phyloP scores from a whole-genome alignment of 2,888 invertebrate genomes.

The Junonia oenone region DNA sequence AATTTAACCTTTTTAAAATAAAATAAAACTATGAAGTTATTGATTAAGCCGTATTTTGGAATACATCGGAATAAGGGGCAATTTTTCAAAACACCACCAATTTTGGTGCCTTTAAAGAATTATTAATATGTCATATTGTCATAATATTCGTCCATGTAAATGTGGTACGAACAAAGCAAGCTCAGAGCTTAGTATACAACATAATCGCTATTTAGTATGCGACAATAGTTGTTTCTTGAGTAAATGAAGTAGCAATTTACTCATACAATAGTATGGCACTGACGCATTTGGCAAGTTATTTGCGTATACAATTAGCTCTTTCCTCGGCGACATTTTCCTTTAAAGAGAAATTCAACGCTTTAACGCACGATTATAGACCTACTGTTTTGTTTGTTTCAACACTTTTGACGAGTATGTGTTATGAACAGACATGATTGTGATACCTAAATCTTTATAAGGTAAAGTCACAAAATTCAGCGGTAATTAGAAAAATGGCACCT shows the following conservation, averaged over 20 bases:
- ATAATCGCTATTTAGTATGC: constrained; percentile 15
- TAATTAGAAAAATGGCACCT: too few relatives aligned
- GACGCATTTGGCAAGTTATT: constrained; percentile 26
- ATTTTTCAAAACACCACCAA: too few relatives aligned
- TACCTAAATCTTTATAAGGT: too few relatives aligned
- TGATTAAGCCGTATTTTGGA: too few relatives aligned
- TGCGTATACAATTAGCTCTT: constrained; percentile 28
- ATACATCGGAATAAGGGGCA: too few relatives aligned
- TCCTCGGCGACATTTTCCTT: constrained; percentile 15
- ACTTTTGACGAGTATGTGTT: background rate
- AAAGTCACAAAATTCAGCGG: too few relatives aligned
- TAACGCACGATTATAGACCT: background rate
- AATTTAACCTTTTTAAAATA: too few relatives aligned
- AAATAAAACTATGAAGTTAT: too few relatives aligned
- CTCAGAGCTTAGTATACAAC: too few relatives aligned
- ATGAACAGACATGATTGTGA: background rate
- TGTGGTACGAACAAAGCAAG: too few relatives aligned
- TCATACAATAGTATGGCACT: constrained; percentile 4
- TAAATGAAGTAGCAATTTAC: constrained; percentile 19
- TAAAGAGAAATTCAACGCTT: constrained; percentile 22
- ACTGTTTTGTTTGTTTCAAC: background rate
- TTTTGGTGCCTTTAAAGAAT: too few relatives aligned
- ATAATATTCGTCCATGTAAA: background rate
- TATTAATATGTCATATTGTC: background rate
- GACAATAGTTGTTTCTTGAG: constrained; percentile 4